Conservation (phyloP, 2,797 vertebrate genomes). For the Chaunax sp. region DNA sequence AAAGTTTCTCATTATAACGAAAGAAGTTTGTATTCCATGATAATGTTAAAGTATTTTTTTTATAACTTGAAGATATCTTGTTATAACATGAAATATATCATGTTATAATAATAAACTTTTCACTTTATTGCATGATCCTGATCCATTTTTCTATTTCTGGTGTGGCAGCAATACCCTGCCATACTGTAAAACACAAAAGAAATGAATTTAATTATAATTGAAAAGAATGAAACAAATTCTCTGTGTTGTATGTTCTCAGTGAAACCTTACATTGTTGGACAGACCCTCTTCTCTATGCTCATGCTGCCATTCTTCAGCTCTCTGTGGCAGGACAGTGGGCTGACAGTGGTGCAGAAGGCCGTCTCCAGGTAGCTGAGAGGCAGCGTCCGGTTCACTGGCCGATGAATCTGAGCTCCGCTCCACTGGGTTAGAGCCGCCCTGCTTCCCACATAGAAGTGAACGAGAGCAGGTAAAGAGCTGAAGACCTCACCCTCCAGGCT, state of each 20-base stretch:
- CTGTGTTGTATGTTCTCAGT: neutral
- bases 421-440: constrained; percentile 85
- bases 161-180: too few relatives aligned
- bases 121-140: too few relatives aligned
- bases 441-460: constrained; percentile 90
- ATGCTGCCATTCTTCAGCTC: constrained; percentile 82
- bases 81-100: too few relatives aligned
- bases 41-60: too few relatives aligned
- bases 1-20: too few relatives aligned
- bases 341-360: constrained; percentile 79
- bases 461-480: constrained; percentile 88
- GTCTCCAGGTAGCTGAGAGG: constrained; percentile 90
- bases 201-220: neutral
- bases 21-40: too few relatives aligned
- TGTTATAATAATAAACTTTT: too few relatives aligned
- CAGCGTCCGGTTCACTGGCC: constrained; percentile 91
- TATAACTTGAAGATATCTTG: too few relatives aligned
- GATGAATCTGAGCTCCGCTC: constrained; percentile 88
- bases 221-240: neutral
- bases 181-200: too few relatives aligned
- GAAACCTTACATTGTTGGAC: constrained; percentile 79
- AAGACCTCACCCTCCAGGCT: constrained; percentile 91
- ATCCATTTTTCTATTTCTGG: too few relatives aligned
- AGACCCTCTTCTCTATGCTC: constrained; percentile 77
- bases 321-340: constrained; percentile 75